Conservation (phyloP, 2,113 vertebrate species). For the Carettochelys insculpta region DNA sequence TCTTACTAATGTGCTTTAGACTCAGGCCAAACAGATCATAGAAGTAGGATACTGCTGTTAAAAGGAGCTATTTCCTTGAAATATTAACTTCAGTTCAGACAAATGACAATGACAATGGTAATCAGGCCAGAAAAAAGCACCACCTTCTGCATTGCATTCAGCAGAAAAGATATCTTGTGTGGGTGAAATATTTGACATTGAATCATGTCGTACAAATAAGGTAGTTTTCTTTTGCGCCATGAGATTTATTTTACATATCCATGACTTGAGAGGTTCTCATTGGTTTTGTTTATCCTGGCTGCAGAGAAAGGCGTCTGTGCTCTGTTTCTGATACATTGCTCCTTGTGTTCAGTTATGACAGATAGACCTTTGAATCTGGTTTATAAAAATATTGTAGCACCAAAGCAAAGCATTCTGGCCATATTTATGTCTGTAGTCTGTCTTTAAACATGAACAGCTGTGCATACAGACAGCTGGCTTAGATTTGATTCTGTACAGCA, state of each 20-base stretch:
- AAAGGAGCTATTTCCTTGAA: not conserved
- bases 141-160: slow-evolving; percentile 2
- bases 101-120: not conserved
- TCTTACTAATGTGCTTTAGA: not conserved
- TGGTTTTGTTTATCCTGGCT: slow-evolving; percentile 70
- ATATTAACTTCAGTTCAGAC: not conserved
- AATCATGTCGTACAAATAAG: slow-evolving; percentile 52
- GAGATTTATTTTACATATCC: slow-evolving; percentile 66
- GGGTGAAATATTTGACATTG: slow-evolving; percentile 23
- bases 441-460: slow-evolving; percentile 80
- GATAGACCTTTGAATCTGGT: slow-evolving; percentile 74
- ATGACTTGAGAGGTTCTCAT: slow-evolving; percentile 52
- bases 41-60: not conserved
- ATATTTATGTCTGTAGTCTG: slow-evolving; percentile 75
- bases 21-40: not conserved
- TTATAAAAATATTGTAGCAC: slow-evolving; percentile 74
- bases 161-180: slow-evolving; percentile 17
- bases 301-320: slow-evolving; percentile 47
- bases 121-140: not conserved
- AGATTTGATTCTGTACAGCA: slow-evolving; percentile 60
- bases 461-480: slow-evolving; percentile 71
- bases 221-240: slow-evolving; percentile 53
- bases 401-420: slow-evolving; percentile 69
- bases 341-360: slow-evolving; percentile 70
- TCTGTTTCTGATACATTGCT: slow-evolving; percentile 76